Base-by-base conservation (phyloP, 1,140 invertebrate genomes). In the Drosophila santomea region DNA sequence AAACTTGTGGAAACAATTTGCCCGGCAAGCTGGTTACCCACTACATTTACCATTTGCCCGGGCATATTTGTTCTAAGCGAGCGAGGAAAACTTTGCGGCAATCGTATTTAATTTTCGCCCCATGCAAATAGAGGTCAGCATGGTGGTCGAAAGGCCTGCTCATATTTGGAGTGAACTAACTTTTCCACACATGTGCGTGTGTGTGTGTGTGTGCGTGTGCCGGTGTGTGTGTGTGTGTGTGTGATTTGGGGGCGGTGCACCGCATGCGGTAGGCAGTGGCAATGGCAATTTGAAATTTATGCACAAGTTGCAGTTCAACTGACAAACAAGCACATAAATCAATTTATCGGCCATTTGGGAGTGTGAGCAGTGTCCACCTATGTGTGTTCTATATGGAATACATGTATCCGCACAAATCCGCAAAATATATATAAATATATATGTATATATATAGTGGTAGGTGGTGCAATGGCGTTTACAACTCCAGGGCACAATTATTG, bases 291-390 rank as follows among this genome's bases (percentile, higher is more conserved):
- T 63, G 57, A 79, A 86, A 86, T 86, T 89, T 89, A 86, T 86
- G 84, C 79, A 82, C 66, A 88, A 88, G 79, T 73, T 86, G 74
- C 83, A 88, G 79, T 81, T 86, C 75, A 83, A 79, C 83, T 83
- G 75, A 76, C 66, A 86, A 88, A 86, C 83, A 88, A 86, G 75
- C 83, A 72, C 64, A 86, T 86, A 86, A 88, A 83, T 86, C 82
- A 88, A 86, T 86, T 86, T 80, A 86, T 86, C 83, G 82, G 78
- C 75, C 63, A 35, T 36, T 20, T 25, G 23, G 11, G n/a, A 23
- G 45, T n/a, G n/a, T 62, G 28, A 20, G 44, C 11, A 12, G 45
- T 47, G 66, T 55, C 62, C 62, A 68, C 50, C 66, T 56, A 39
- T 35, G 41, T 39, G 52, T 61, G 23, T 39, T 15, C 50, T 28